Evolutionary conservation across 2,888 invertebrate genomes (phyloP).

Genomic region (Drosophila paracracens): DNA sequence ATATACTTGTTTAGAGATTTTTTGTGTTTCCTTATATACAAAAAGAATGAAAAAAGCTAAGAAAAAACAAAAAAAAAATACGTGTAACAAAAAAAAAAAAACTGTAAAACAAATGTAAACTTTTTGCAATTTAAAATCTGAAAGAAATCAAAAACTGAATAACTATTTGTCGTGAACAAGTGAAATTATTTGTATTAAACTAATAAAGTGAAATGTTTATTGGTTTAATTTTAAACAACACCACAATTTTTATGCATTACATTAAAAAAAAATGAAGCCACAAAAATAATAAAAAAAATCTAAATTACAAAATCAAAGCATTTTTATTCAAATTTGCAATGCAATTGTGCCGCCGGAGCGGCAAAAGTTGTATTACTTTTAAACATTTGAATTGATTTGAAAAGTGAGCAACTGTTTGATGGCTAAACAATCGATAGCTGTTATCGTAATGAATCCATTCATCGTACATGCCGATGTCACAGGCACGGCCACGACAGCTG

Average conservation of each 20-base stretch:
- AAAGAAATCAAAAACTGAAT: slow-evolving; percentile 43
- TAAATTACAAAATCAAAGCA: slow-evolving; percentile 41
- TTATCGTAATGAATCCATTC: slow-evolving; percentile 3
- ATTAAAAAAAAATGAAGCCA: slow-evolving; percentile 54
- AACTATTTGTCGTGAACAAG: slow-evolving; percentile 64
- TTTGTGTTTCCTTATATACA: slow-evolving; percentile 74
- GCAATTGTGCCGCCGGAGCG: neutral
- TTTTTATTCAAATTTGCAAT: neutral
- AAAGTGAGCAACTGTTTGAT: neutral
- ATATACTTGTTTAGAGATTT: slow-evolving; percentile 69
- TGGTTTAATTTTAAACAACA: slow-evolving; percentile 72
- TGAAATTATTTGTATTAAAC: slow-evolving; percentile 72
- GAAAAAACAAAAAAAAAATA: slow-evolving; percentile 29
- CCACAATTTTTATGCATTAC: slow-evolving; percentile 74
- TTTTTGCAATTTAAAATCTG: slow-evolving; percentile 64
- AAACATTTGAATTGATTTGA: neutral
- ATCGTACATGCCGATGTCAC: slow-evolving; percentile 9
- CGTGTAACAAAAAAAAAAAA: slow-evolving; percentile 39
- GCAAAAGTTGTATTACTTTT: neutral
- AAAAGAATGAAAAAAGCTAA: slow-evolving; percentile 28
- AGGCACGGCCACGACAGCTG: slow-evolving; percentile 24
- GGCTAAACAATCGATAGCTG: slow-evolving; percentile 1
- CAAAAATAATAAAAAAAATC: slow-evolving; percentile 56
- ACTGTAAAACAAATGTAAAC: slow-evolving; percentile 48
- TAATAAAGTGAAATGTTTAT: slow-evolving; percentile 75